phyloP scores from a whole-genome alignment of 1,140 invertebrate species.

The Pollicipes pollicipes region DNA sequence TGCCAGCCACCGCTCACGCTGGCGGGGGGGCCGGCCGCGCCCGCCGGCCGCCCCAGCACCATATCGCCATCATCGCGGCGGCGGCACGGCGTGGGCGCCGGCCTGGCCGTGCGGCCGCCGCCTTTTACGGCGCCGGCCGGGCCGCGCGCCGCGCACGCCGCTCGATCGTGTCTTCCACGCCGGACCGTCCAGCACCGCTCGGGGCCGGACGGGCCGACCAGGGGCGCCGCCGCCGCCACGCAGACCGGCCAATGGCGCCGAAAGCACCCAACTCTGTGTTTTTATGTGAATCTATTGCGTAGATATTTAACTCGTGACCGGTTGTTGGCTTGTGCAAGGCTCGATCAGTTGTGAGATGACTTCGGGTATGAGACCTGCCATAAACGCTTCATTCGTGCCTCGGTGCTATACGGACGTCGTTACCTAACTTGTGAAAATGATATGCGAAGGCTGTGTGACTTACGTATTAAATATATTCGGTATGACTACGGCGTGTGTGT shows the following conservation, averaged over 20 bases:
- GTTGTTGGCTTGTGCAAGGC: constrained; percentile 1
- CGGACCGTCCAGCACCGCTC: too few relatives aligned
- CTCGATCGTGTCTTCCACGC: too few relatives aligned
- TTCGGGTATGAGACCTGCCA: background rate
- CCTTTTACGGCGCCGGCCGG: too few relatives aligned
- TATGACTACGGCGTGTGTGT: background rate
- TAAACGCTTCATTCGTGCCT: background rate
- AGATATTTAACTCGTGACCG: background rate
- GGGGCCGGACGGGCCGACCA: too few relatives aligned
- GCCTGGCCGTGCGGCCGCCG: too few relatives aligned
- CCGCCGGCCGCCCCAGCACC: background rate
- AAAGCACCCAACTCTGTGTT: background rate
- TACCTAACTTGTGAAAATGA: background rate
- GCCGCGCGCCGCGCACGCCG: too few relatives aligned
- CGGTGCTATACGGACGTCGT: background rate
- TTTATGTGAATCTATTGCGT: background rate
- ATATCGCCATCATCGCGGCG: background rate
- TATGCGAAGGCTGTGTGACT: background rate
- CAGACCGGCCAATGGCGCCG: too few relatives aligned
- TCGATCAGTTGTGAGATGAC: background rate
- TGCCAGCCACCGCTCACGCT: background rate
- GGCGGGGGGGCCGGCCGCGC: constrained; percentile 17
- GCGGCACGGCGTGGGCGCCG: too few relatives aligned
- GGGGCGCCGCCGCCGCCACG: too few relatives aligned
- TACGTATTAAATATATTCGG: background rate